Evolutionary conservation across 2,888 invertebrate genomes (phyloP).

Genomic region (Acholoe squamosa): DNA sequence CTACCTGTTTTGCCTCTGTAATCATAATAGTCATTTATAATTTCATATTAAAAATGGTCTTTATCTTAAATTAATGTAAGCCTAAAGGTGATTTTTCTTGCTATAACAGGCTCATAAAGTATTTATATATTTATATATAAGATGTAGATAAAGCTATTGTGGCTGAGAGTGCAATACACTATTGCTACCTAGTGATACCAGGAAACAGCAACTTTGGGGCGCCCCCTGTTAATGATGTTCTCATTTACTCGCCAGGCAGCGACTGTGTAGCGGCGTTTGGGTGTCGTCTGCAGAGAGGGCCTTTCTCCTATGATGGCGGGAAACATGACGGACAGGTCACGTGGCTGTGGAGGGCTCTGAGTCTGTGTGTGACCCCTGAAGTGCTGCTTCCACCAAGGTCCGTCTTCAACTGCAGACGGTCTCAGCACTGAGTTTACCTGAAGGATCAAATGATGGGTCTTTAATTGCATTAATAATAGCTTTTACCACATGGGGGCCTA

Average conservation of each 20-base stretch:
- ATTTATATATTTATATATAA: too few species aligned
- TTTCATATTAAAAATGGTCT: too few species aligned
- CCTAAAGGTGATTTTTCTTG: too few species aligned
- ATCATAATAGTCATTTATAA: too few species aligned
- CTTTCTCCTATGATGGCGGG: not conserved
- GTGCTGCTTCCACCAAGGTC: not conserved
- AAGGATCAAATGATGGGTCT: not conserved
- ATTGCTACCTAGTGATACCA: not conserved
- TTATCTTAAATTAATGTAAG: too few species aligned
- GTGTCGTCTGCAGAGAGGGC: not conserved
- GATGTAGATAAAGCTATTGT: too few species aligned
- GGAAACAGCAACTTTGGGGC: constrained; percentile 15
- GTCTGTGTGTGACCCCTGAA: not conserved
- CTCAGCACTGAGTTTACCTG: not conserved
- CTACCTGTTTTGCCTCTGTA: too few species aligned
- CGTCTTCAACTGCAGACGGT: not conserved
- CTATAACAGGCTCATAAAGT: too few species aligned
- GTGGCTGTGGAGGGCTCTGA: not conserved
- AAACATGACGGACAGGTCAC: not conserved
- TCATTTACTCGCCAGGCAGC: constrained; percentile 20
- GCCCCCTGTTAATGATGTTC: not conserved
- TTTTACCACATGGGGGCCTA: too few species aligned
- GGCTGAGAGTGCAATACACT: too few species aligned
- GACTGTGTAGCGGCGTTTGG: not conserved
- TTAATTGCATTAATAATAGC: too few species aligned